Conservation (phyloP, 2,888 invertebrate species). For the Chymomyza amoena region DNA sequence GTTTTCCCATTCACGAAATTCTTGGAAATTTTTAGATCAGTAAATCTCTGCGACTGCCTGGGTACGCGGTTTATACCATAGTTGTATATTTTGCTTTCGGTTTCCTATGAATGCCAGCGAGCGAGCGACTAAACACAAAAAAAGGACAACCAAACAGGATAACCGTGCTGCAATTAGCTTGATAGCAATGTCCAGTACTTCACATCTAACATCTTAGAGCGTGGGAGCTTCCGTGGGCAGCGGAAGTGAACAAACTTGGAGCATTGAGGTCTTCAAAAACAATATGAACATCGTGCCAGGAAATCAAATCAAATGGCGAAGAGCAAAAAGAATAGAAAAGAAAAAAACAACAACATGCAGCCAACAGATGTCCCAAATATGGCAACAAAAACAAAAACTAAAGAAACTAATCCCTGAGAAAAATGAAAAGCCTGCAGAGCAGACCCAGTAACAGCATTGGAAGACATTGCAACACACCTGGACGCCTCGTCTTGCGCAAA, state of each 20-base stretch:
- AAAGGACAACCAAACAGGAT: conserved; percentile 43
- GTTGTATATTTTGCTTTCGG: conserved; percentile 25
- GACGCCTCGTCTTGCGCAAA: conserved; percentile 50
- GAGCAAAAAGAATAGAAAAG: conserved; percentile 23
- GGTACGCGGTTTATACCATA: conserved; percentile 1
- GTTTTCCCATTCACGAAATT: conserved; percentile 72
- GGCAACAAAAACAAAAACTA: conserved; percentile 26
- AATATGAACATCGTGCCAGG: background rate
- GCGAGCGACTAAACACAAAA: conserved; percentile 3
- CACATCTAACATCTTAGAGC: conserved; percentile 30
- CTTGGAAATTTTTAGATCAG: conserved; percentile 71
- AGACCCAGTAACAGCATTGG: conserved; percentile 6
- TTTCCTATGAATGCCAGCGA: conserved; percentile 60
- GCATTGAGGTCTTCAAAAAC: background rate
- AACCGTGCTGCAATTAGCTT: conserved; percentile 52
- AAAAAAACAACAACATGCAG: conserved; percentile 24
- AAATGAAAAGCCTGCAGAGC: conserved; percentile 30
- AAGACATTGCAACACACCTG: conserved; percentile 47
- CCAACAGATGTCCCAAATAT: conserved; percentile 56
- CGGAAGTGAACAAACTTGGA: background rate
- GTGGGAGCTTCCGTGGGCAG: conserved; percentile 59
- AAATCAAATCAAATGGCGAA: background rate
- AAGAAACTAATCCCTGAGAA: conserved; percentile 42
- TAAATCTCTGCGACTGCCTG: conserved; percentile 55
- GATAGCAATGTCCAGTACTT: conserved; percentile 12